A percentile compares a stretch with the other conserved stretches of the same genome.
These are phyloP conservation scores for Saiga tatarica DNA, from an alignment of 2,113 vertebrate genomes.

Conservation along the genomic window DNA sequence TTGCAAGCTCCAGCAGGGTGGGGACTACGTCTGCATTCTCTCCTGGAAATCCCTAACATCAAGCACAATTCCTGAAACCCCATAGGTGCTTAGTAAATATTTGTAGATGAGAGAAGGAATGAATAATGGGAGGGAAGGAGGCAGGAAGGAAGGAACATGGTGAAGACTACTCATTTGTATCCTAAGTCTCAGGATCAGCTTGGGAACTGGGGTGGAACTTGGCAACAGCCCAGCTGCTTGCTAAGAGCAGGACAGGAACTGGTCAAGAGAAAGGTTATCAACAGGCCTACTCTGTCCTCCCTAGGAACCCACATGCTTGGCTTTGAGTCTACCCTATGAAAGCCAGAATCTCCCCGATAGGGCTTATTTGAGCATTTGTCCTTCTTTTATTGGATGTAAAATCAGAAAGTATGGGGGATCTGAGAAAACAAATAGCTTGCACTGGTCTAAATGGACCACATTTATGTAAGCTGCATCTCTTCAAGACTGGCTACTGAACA, in stretches of 20 bases:
- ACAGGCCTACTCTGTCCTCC: neutral
- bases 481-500: neutral
- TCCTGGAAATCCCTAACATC: neutral
- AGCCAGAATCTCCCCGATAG: neutral
- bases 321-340: neutral
- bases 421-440: slow-evolving; percentile 29
- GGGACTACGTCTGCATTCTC: neutral
- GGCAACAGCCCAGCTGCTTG: neutral
- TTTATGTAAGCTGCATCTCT: neutral
- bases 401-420: neutral
- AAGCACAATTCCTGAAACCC: neutral
- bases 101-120: neutral
- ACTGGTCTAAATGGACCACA: neutral
- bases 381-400: slow-evolving; percentile 18
- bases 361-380: neutral
- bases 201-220: neutral
- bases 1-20: neutral
- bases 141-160: neutral
- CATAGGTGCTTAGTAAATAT: neutral
- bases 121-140: neutral
- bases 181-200: neutral
- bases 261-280: neutral
- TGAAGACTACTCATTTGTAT: neutral
- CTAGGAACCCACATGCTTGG: neutral
- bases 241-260: neutral